Evolutionary conservation across 2,797 vertebrate genomes (phyloP).

Genomic region (Danio aesculapii): DNA sequence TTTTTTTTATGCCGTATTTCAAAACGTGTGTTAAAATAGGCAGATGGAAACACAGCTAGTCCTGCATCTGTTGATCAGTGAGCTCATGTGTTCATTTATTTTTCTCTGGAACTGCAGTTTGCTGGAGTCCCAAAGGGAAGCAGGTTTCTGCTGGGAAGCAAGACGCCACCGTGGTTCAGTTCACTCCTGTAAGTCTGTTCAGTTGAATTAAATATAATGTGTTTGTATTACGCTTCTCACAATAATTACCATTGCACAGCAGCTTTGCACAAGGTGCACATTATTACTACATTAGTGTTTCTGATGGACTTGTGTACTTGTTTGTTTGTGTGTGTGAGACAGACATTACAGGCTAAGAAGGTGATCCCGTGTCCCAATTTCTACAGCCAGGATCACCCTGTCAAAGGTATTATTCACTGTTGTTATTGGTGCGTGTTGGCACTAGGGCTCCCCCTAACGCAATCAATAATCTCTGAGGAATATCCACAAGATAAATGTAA

Average conservation of each 20-base stretch:
- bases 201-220: too few species aligned
- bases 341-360: constrained; percentile 94
- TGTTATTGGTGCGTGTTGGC: too few species aligned
- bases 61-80: too few species aligned
- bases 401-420: constrained; percentile 84
- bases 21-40: too few species aligned
- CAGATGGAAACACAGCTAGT: too few species aligned
- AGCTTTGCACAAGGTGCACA: background rate
- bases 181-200: constrained; percentile 89
- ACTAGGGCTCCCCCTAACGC: too few species aligned
- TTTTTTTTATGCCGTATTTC: too few species aligned
- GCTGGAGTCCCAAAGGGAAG: constrained; percentile 99
- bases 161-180: constrained; percentile 92
- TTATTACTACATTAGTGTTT: background rate
- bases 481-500: too few species aligned
- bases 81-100: background rate
- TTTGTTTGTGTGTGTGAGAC: constrained; percentile 28
- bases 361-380: constrained; percentile 92
- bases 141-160: constrained; percentile 93
- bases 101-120: constrained; percentile 77
- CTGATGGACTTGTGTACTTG: background rate
- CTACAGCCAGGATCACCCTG: constrained; percentile 90
- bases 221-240: too few species aligned
- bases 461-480: too few species aligned
- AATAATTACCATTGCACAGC: too few species aligned